A percentile compares a stretch with the other conserved stretches of the same genome.
Evolutionary conservation across 2,888 invertebrate species (phyloP).

Genomic region (Itoplectis maculator): DNA sequence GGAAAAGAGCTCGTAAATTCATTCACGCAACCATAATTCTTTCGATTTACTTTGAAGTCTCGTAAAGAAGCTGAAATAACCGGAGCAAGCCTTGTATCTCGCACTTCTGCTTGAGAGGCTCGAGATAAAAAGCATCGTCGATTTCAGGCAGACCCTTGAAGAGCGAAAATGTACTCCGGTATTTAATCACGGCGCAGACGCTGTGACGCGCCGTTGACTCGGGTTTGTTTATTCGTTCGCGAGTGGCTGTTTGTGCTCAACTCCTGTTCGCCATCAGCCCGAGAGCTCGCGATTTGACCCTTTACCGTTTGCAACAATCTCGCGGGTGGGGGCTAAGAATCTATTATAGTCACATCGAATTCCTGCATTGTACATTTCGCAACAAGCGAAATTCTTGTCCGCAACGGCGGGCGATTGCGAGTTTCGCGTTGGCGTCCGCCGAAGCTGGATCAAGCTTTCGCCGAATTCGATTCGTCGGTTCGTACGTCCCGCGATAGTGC

Average conservation of each 20-base stretch:
- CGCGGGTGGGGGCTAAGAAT: constrained; percentile 73
- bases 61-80: background rate
- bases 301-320: constrained; percentile 69
- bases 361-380: constrained; percentile 73
- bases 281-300: constrained; percentile 43
- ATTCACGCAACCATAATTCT: background rate
- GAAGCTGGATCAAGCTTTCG: constrained; percentile 68
- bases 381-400: constrained; percentile 66
- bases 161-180: constrained; percentile 1
- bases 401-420: constrained; percentile 69
- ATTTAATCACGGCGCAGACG: constrained; percentile 1
- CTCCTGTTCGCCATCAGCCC: constrained; percentile 8
- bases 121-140: background rate
- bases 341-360: constrained; percentile 79
- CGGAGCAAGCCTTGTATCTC: background rate
- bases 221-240: constrained; percentile 26
- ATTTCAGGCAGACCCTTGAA: background rate
- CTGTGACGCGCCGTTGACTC: background rate
- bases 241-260: constrained; percentile 7
- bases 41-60: background rate
- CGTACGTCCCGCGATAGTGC: constrained; percentile 22
- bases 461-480: constrained; percentile 10
- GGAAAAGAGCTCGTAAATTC: background rate
- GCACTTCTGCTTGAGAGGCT: background rate
- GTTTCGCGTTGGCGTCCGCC: constrained; percentile 71